Evolutionary conservation across 2,888 invertebrate genomes (phyloP), one percentile per base, ranked within the genome.

Genomic region (Cerceris rybyensis): DNA sequence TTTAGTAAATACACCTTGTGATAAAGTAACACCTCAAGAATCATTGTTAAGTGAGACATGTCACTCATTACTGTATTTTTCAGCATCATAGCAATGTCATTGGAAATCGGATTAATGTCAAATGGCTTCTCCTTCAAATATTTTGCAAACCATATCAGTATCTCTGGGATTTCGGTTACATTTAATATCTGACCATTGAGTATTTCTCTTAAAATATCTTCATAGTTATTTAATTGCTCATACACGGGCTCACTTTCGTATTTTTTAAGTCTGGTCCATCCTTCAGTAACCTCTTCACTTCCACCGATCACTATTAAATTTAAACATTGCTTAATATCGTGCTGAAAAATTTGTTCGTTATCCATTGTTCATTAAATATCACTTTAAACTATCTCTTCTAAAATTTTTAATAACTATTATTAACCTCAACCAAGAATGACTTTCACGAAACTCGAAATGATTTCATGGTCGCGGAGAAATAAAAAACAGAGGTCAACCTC

Each of bases 81-180:
- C 8, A 91, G 66, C 65, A 91, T 86, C 0, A 60, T n/a, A 11
- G 89, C 88, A 17, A 90, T 84, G 70, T 90, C 88, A 52, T 87
- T 85, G 4, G 82, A 84, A 13, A 86, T 75, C 0, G 82, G 77
- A 43, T 84, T 84, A 6, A 58, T 50, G 2, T 83, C 80, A 43
- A 81, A 85, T 14, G 69, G 65, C 39, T 82, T 83, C 16, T 88
- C 84, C 7, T 76, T 67, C 11, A 90, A 78, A 71, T 89, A 88
- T n/a, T 85, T 85, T 0, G 89, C 80, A 68, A 91, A 89, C 87
- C 88, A 92, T 0, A 68, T 73, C 78, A 91, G 77, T 5, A 91
- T 60, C 6, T 67, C 73, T 6, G 91, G 87, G n/a, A 90, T 79
- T 70, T 91, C 83, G 16, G 81, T 60, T 14, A 88, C 70, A 72